phyloP scores from a whole-genome alignment of 2,888 invertebrate genomes.

The Agrochola lota region DNA sequence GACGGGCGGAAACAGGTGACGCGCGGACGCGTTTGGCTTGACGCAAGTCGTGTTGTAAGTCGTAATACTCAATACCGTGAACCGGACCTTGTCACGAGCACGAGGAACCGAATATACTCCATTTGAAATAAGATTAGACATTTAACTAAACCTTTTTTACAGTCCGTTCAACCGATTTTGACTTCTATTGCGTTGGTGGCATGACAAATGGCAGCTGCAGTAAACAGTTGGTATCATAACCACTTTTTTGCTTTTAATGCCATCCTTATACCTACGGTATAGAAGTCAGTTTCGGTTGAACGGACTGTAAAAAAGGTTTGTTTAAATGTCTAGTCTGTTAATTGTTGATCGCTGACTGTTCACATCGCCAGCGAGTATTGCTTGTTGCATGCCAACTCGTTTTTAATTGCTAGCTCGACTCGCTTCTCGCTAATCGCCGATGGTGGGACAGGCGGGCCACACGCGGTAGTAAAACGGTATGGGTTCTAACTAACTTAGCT shows the following conservation, averaged over 20 bases:
- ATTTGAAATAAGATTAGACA: too few species aligned
- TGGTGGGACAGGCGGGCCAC: slow-evolving; percentile 53
- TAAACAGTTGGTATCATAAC: too few species aligned
- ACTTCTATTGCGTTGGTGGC: too few species aligned
- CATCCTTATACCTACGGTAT: too few species aligned
- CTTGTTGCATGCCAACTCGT: not conserved
- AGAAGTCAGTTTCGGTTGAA: too few species aligned
- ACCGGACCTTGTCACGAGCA: not conserved
- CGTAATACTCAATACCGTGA: not conserved
- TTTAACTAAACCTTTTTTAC: too few species aligned
- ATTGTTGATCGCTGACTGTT: too few species aligned
- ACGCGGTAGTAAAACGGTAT: slow-evolving; percentile 65
- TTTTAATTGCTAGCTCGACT: not conserved
- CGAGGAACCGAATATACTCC: not conserved
- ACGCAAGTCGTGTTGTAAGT: not conserved
- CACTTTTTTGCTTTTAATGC: too few species aligned
- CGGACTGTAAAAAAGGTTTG: too few species aligned
- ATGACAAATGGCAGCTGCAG: too few species aligned
- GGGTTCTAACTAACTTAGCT: slow-evolving; percentile 64
- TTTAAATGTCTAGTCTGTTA: too few species aligned
- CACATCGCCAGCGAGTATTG: not conserved
- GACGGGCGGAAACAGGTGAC: not conserved
- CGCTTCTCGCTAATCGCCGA: not conserved
- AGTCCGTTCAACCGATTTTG: too few species aligned
- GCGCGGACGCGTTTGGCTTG: not conserved